phyloP scores from a whole-genome alignment of 2,113 vertebrate species.

The Pelobates fuscus region DNA sequence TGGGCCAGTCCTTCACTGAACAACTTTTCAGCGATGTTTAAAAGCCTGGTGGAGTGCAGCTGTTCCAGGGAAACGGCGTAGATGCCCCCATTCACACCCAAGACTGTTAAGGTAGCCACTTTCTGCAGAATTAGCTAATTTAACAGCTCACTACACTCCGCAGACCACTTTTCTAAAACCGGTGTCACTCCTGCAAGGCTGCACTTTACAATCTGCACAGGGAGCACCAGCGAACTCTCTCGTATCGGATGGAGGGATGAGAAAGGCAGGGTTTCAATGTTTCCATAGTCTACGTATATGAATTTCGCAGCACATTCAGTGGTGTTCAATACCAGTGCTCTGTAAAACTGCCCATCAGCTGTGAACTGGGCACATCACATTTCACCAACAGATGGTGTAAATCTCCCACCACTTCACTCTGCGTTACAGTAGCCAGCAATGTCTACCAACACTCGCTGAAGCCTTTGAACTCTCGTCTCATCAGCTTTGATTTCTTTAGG shows the following conservation, averaged over 20 bases:
- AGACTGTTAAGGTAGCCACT: slow-evolving; percentile 66
- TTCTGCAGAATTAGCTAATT: slow-evolving; percentile 65
- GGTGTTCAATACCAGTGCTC: slow-evolving; percentile 78
- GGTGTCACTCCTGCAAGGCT: slow-evolving; percentile 68
- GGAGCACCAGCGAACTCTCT: slow-evolving; percentile 69
- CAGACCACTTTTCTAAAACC: slow-evolving; percentile 64
- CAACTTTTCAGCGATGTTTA: slow-evolving; percentile 63
- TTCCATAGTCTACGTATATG: slow-evolving; percentile 85
- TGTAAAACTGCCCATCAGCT: slow-evolving; percentile 88
- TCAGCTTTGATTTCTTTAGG: slow-evolving; percentile 52
- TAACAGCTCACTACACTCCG: slow-evolving; percentile 65
- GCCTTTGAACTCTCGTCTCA: slow-evolving; percentile 62
- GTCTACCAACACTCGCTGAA: slow-evolving; percentile 66
- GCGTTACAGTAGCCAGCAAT: slow-evolving; percentile 69
- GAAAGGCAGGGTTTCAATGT: slow-evolving; percentile 75
- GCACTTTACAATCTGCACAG: slow-evolving; percentile 82
- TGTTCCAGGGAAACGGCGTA: slow-evolving; percentile 69
- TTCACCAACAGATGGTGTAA: slow-evolving; percentile 70
- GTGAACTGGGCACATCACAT: slow-evolving; percentile 87
- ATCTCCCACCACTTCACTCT: slow-evolving; percentile 48
- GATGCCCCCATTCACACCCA: slow-evolving; percentile 65
- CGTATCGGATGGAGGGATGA: slow-evolving; percentile 77
- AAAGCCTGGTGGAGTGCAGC: slow-evolving; percentile 53
- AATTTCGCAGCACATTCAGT: slow-evolving; percentile 65
- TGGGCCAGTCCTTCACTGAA: slow-evolving; percentile 62